A percentile compares a stretch with the other conserved stretches of the same genome.
Evolutionary conservation across 2,888 invertebrate species (phyloP).

Genomic region (Onthophagus sagittarius): DNA sequence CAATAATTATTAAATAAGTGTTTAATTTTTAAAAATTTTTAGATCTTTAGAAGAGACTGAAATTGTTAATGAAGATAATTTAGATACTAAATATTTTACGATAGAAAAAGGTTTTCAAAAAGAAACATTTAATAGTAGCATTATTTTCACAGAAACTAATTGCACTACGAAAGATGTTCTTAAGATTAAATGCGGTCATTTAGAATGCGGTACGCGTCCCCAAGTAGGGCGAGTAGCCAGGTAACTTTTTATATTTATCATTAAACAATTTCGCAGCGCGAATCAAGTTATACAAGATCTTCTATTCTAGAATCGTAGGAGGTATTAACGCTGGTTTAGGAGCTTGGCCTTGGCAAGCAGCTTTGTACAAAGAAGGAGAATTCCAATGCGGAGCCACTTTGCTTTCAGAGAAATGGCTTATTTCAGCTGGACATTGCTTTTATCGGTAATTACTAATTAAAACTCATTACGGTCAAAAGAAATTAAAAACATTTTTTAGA

Average conservation of each 20-base stretch:
- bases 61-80: constrained; percentile 19
- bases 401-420: constrained; percentile 66
- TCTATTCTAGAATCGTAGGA: constrained; percentile 69
- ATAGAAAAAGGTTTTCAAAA: constrained; percentile 56
- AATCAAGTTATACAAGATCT: constrained; percentile 34
- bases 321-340: constrained; percentile 73
- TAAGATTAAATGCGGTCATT: constrained; percentile 62
- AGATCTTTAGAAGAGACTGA: constrained; percentile 23
- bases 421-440: constrained; percentile 80
- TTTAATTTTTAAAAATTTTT: neutral
- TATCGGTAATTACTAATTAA: constrained; percentile 63
- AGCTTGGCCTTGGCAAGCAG: constrained; percentile 86
- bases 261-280: neutral
- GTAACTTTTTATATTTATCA: constrained; percentile 46
- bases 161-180: constrained; percentile 63
- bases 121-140: constrained; percentile 54
- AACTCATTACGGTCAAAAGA: constrained; percentile 9
- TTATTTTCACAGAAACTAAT: constrained; percentile 61
- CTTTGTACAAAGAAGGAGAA: constrained; percentile 77
- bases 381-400: constrained; percentile 80
- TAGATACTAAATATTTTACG: constrained; percentile 53
- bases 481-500: constrained; percentile 46
- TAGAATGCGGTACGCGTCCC: constrained; percentile 70
- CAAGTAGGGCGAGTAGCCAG: constrained; percentile 65
- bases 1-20: neutral